Conservation (phyloP, 2,113 vertebrate species). For the Pygathrix nemaeus region DNA sequence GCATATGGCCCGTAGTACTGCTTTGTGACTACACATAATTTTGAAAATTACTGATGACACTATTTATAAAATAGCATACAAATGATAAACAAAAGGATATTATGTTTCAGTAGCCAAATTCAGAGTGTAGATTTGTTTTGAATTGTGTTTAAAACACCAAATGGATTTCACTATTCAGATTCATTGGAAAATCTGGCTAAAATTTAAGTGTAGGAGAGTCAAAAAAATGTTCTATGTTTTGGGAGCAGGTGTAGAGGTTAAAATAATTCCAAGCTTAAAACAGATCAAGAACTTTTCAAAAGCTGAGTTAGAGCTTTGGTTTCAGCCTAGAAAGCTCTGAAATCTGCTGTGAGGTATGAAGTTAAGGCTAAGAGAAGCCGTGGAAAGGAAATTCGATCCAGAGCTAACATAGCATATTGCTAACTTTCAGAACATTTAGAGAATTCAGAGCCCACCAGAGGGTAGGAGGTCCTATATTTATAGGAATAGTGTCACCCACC, state of each 20-base stretch:
- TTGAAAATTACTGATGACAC: constrained; percentile 35
- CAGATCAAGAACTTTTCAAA: background rate
- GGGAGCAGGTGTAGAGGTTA: background rate
- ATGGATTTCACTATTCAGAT: background rate
- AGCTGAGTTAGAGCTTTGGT: background rate
- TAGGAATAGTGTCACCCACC: background rate
- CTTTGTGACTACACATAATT: background rate
- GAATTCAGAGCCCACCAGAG: background rate
- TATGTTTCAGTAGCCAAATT: background rate
- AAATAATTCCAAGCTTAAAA: background rate
- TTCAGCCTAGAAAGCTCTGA: background rate
- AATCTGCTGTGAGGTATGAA: background rate
- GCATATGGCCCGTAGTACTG: background rate
- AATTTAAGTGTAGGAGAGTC: background rate
- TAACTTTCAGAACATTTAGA: background rate
- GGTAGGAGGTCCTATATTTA: background rate
- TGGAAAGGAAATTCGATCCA: background rate
- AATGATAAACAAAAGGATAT: background rate
- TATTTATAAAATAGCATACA: background rate
- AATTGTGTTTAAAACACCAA: background rate
- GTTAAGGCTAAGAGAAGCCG: background rate
- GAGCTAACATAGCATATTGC: background rate
- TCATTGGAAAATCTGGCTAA: background rate
- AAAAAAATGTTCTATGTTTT: background rate
- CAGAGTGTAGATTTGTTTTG: background rate